Percentiles rank a stretch among this genome's conserved stretches.
These are phyloP conservation scores for Balaenoptera acutorostrata DNA, from an alignment of 2,113 vertebrate genomes.

Conservation along the genomic window DNA sequence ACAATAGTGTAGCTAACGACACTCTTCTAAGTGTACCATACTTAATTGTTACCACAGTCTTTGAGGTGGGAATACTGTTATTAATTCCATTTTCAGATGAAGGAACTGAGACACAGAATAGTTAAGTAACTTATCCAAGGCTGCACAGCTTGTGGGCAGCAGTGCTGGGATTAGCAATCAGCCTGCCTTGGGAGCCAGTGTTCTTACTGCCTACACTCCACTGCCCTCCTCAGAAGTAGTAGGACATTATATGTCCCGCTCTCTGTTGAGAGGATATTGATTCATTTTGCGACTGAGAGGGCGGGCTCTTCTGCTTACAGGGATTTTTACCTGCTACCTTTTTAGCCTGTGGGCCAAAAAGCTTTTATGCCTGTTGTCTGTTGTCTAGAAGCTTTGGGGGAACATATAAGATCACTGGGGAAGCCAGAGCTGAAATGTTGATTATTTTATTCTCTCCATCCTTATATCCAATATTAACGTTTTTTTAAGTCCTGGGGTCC, in stretches of 20 bases:
- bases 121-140: background rate
- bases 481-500: background rate
- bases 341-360: background rate
- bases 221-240: background rate
- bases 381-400: background rate
- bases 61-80: background rate
- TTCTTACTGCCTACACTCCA: background rate
- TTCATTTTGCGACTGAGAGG: background rate
- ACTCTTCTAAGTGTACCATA: background rate
- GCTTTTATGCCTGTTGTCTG: background rate
- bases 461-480: background rate
- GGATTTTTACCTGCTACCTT: background rate
- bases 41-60: background rate
- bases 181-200: background rate
- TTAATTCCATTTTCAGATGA: background rate
- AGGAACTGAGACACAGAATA: background rate
- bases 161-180: too few relatives aligned
- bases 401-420: background rate
- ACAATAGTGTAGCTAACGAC: background rate
- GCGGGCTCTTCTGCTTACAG: background rate
- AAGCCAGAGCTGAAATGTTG: background rate
- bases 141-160: background rate
- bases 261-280: background rate
- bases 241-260: background rate
- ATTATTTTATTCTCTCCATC: background rate